A percentile compares a stretch with the other conserved stretches of the same genome.
These are phyloP conservation scores for Coelogynopora nodosa DNA, from an alignment of 2,888 invertebrate species.

Conservation along the genomic window DNA sequence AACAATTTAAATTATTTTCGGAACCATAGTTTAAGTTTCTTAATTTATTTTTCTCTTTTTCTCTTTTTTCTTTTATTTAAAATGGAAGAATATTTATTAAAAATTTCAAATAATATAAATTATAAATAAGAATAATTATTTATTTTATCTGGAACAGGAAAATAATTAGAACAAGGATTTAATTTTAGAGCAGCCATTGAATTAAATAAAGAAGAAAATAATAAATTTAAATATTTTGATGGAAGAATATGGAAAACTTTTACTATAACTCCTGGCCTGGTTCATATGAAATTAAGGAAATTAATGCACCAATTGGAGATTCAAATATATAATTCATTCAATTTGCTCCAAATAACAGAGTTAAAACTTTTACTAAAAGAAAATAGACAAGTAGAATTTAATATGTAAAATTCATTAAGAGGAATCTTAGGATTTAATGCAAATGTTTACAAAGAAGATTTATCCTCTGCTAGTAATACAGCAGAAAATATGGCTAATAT, in stretches of 20 bases:
- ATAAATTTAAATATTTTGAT: background rate
- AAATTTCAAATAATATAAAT: background rate
- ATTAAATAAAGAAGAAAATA: background rate
- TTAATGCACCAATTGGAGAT: background rate
- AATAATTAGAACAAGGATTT: background rate
- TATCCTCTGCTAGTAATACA: too few species aligned
- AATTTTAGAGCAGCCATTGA: background rate
- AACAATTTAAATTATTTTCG: too few species aligned
- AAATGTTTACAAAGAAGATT: too few species aligned
- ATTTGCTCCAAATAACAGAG: background rate
- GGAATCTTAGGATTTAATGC: background rate
- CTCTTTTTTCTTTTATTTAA: too few species aligned
- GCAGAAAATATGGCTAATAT: slow-evolving; percentile 3
- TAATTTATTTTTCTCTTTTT: too few species aligned
- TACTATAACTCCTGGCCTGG: background rate
- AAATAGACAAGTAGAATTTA: background rate
- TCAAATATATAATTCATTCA: background rate
- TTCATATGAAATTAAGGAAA: background rate
- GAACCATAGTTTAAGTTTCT: too few species aligned
- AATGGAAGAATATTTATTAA: background rate
- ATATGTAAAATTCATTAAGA: background rate
- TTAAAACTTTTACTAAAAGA: background rate
- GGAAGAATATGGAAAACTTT: background rate
- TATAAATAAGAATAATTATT: background rate
- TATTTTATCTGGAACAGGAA: background rate